Percentiles rank a stretch among this genome's conserved stretches.
phyloP scores from a whole-genome alignment of 1,140 invertebrate species.

The Penaeus vannamei region DNA sequence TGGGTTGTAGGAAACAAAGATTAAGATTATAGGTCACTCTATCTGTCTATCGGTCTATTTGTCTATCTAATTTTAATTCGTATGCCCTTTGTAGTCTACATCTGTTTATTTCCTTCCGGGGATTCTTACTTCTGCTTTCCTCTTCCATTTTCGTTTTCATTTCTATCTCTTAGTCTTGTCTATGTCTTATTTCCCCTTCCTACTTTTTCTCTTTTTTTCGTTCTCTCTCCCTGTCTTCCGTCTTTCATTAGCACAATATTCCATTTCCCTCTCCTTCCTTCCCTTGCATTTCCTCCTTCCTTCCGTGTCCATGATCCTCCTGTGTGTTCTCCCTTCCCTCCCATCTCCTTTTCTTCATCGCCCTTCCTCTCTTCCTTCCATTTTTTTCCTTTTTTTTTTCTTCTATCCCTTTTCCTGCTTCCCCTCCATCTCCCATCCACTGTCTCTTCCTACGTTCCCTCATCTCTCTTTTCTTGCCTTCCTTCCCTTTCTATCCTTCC shows the following conservation, averaged over 20 bases:
- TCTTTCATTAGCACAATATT: not conserved
- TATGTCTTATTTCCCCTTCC: not conserved
- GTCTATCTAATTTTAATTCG: too few relatives aligned
- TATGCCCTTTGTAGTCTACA: too few relatives aligned
- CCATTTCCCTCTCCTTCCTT: not conserved
- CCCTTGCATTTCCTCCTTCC: not conserved
- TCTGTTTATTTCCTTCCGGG: not conserved
- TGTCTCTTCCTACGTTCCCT: not conserved
- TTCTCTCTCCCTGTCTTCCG: not conserved
- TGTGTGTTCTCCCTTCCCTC: not conserved
- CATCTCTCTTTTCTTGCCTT: too few relatives aligned
- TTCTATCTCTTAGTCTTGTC: not conserved
- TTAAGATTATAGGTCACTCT: too few relatives aligned
- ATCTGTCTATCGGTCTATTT: too few relatives aligned
- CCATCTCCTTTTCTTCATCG: slow-evolving; percentile 3
- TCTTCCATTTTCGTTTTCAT: not conserved
- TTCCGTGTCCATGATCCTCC: not conserved
- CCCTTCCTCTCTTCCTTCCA: not conserved
- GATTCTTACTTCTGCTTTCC: not conserved
- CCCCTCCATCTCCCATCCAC: not conserved
- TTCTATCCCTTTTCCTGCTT: too few relatives aligned
- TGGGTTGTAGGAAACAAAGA: too few relatives aligned
- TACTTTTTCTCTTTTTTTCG: not conserved
- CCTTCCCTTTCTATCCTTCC: too few relatives aligned
- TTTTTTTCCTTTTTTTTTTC: not conserved